These are phyloP conservation scores for Chaenodraco wilsoni DNA, from an alignment of 2,797 vertebrate species.

Conservation along the genomic window DNA sequence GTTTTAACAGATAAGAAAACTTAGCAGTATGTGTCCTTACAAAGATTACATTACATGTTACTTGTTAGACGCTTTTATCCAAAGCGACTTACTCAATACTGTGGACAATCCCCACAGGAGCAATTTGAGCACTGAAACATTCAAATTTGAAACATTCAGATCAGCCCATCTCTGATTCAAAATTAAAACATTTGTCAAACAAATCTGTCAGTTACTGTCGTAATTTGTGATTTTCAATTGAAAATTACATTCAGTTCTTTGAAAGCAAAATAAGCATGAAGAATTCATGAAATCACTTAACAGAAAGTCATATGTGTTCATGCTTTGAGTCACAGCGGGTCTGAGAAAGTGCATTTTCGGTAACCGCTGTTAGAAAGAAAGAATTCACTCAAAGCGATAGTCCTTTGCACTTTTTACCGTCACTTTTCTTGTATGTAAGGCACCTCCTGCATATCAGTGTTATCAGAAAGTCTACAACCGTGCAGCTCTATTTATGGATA, in stretches of 20 bases:
- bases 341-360: neutral
- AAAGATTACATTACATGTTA: neutral
- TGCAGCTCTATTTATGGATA: conserved; percentile 45
- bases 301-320: neutral
- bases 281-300: neutral
- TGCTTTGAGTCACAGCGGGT: conserved; percentile 26
- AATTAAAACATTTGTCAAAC: conserved; percentile 9
- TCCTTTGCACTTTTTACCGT: neutral
- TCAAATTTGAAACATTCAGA: neutral
- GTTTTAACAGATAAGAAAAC: neutral
- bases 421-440: neutral
- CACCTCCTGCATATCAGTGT: neutral
- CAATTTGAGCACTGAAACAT: neutral
- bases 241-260: conserved; percentile 40
- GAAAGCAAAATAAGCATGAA: conserved; percentile 30
- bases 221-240: neutral
- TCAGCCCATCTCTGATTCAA: neutral
- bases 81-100: no score
- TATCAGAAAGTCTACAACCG: neutral
- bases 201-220: neutral
- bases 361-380: neutral
- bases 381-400: neutral
- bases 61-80: no score
- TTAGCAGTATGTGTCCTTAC: neutral
- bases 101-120: no score